Evolutionary conservation across 2,888 invertebrate species (phyloP), one percentile per base, ranked within the genome.

Genomic region (Protophormia terraenovae): DNA sequence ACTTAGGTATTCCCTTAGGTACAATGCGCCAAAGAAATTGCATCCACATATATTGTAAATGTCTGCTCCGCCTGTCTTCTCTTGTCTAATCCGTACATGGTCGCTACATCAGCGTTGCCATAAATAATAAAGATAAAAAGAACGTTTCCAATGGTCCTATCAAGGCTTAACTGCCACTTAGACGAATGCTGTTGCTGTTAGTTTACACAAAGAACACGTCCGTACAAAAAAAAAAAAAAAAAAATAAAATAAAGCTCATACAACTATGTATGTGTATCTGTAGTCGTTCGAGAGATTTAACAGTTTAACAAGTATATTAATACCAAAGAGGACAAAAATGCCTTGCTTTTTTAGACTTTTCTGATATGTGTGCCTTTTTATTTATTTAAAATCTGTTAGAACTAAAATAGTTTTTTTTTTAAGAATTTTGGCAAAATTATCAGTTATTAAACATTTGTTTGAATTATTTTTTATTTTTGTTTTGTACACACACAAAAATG

Each of bases 131-230:
- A 69, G 53, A 69, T 69, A 69, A 50, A 41, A 55, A 38, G 32
- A 71, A 71, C n/a, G 55, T 55, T 71, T 55, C 55, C 24, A 71
- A 71, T 38, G 38, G 19, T 69, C 22, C 53, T 53, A 69, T 69
- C 50, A 35, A 69, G 69, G 35, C 69, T 69, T 69, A 50, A 69
- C 27, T 67, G 71, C 71, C 71, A 71, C 71, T 71, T 71, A 41
- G 53, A 55, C 16, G 71, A 71, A 71, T 35, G 14, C 53, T 55
- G 71, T 14, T 55, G 24, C 55, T 55, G 38, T 55, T 27, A 38
- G 38, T 71, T 53, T 2, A 55, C 35, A 55, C 24, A 38, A 55
- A 53, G 38, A 24, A 64, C 27, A 58, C 29, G 29, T 58, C 29
- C 29, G 10, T 29, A n/a, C n/a, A n/a, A n/a, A n/a, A n/a, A n/a